Evolutionary conservation across 2,113 vertebrate genomes (phyloP).

Genomic region (Crotalus horridus): DNA sequence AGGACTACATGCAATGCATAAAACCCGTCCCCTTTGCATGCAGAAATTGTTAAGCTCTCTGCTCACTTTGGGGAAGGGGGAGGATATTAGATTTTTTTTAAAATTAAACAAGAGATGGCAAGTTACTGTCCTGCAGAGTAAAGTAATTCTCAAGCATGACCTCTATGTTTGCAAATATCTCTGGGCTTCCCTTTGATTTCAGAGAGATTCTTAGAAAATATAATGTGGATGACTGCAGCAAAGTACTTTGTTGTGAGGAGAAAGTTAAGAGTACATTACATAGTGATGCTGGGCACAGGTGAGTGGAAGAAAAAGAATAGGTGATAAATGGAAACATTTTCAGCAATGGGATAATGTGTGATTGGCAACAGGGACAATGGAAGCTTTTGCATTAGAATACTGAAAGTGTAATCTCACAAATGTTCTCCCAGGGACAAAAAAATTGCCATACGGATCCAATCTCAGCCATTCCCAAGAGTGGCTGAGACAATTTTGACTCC

Average conservation of each 20-base stretch:
- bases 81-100: not conserved
- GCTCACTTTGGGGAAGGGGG: not conserved
- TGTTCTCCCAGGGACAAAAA: too few relatives aligned
- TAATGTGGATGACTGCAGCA: not conserved
- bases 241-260: too few relatives aligned
- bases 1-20: not conserved
- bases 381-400: too few relatives aligned
- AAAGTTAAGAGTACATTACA: too few relatives aligned
- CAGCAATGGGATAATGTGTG: too few relatives aligned
- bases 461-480: not conserved
- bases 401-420: too few relatives aligned
- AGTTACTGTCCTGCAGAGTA: not conserved
- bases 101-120: not conserved
- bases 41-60: not conserved
- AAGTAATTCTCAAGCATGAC: not conserved
- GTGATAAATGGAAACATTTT: too few relatives aligned
- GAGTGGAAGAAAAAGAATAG: too few relatives aligned
- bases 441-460: too few relatives aligned
- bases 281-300: too few relatives aligned
- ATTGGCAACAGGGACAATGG: too few relatives aligned
- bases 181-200: not conserved
- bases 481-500: not conserved
- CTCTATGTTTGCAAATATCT: too few relatives aligned
- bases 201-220: not conserved
- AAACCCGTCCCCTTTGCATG: not conserved